These are phyloP conservation scores for Amblyopsis hoosieri DNA, from an alignment of 2,797 vertebrate genomes.

Conservation along the genomic window DNA sequence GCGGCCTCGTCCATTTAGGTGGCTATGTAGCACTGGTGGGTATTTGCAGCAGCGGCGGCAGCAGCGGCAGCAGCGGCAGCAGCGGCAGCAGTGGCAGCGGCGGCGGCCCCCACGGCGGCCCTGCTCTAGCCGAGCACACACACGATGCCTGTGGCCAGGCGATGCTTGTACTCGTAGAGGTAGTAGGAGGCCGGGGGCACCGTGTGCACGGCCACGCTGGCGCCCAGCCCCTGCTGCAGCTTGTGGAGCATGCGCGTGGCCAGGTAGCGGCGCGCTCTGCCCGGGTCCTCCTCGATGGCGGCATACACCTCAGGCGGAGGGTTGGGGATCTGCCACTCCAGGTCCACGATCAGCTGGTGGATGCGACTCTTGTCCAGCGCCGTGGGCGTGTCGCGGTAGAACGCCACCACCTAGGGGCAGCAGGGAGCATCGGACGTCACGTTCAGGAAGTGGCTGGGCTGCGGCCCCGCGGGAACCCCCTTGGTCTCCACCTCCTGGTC, in stretches of 20 bases:
- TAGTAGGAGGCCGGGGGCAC: constrained; percentile 72
- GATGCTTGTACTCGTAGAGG: constrained; percentile 78
- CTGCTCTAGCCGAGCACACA: constrained; percentile 70
- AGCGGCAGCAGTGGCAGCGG: too few relatives aligned
- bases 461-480: not conserved
- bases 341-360: constrained; percentile 76
- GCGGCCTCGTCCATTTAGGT: constrained; percentile 4
- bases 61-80: too few relatives aligned
- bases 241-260: constrained; percentile 75
- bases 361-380: constrained; percentile 74
- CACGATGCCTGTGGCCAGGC: constrained; percentile 75
- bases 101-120: too few relatives aligned
- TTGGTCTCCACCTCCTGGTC: constrained; percentile 22
- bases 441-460: constrained; percentile 54
- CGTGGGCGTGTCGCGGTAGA: constrained; percentile 68
- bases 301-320: constrained; percentile 76
- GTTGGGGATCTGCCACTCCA: constrained; percentile 82
- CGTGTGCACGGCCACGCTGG: constrained; percentile 68
- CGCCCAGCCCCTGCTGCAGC: constrained; percentile 72
- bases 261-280: constrained; percentile 68
- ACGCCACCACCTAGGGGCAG: constrained; percentile 65
- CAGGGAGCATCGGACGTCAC: constrained; percentile 53
- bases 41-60: too few relatives aligned
- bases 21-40: not conserved
- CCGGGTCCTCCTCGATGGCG: constrained; percentile 72